Base-by-base conservation (phyloP, 2,797 vertebrate species). In the Poliocrania exsul region DNA sequence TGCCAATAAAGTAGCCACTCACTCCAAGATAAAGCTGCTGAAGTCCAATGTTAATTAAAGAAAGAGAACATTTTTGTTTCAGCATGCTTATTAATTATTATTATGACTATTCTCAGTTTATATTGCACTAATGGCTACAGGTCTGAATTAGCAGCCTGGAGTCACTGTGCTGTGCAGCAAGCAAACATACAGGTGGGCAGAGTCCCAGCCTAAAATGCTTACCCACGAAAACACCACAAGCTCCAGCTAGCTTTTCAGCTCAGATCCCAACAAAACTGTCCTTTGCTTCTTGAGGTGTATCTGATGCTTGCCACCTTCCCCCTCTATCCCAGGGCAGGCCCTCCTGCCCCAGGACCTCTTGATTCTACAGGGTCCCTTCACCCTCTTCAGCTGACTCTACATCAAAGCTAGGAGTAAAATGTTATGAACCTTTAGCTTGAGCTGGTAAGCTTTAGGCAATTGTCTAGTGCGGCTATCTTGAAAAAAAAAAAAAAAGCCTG, bases 51-150 rank as follows among this genome's bases (percentile, higher is more conserved):
- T 82, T 95, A 95, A 95, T 95, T 92, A 95, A 89, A 90, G 1
- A 6, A 54, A 46, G 67, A 73, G 79, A 94, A 61, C 4, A 1
- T 77, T 74, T 96, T 88, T 94, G 95, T 89, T 95, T 74, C 20
- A 0, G 75, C 94, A 94, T 89, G 96, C 62, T 95, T 92, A 95
- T 93, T 97, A 95, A 95, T 97, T 94, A 67, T 54, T 65, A 74
- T 90, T 88, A 92, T 95, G 96, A 62, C 81, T 95, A n/a, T 83
- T 91, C 10, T 2, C 66, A 80, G 65, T 85, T 94, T 91, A 89
- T 73, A 47, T 57, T 92, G 86, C 70, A 69, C 61, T 74, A 69
- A 74, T 92, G 90, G 79, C 80, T 83, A 37, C 75, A 83, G 85
- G 90, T 88, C 85, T 92, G 92, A 94, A 91, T 96, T 83, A 88